Percentiles rank a stretch among this genome's conserved stretches.
These are phyloP conservation scores for Ennomos quercinarius DNA, from an alignment of 2,888 invertebrate species.

Conservation along the genomic window DNA sequence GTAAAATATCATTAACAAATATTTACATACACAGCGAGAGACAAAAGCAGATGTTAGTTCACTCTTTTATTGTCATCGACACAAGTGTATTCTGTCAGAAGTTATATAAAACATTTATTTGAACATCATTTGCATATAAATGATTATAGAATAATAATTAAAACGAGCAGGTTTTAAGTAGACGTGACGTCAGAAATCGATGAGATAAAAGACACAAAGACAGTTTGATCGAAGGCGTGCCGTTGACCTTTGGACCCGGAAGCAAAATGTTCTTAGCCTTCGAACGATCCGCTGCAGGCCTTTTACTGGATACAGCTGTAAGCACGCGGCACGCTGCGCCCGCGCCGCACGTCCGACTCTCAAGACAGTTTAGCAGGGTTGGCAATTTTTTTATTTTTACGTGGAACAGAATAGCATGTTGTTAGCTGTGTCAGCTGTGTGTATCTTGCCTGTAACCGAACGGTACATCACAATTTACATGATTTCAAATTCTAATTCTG, in stretches of 20 bases:
- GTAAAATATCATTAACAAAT: constrained; percentile 27
- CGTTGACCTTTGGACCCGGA: constrained; percentile 67
- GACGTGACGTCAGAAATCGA: constrained; percentile 14
- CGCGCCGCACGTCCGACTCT: not conserved
- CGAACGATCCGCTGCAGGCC: constrained; percentile 31
- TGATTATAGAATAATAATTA: constrained; percentile 4
- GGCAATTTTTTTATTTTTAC: not conserved
- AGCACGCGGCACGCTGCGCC: not conserved
- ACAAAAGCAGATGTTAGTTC: constrained; percentile 11
- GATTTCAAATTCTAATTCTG: too few species aligned
- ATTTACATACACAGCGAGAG: constrained; percentile 26
- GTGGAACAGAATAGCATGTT: too few species aligned
- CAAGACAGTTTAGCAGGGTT: not conserved
- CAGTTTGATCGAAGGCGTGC: constrained; percentile 33
- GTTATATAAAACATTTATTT: constrained; percentile 3
- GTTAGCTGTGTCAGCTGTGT: too few species aligned
- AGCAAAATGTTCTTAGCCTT: constrained; percentile 59
- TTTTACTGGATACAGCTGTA: constrained; percentile 24
- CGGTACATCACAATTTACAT: too few species aligned
- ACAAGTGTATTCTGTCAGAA: not conserved
- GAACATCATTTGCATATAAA: not conserved
- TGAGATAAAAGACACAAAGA: constrained; percentile 27
- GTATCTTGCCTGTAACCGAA: too few species aligned
- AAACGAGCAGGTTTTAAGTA: constrained; percentile 16
- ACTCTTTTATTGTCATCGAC: constrained; percentile 5